A percentile compares a stretch with the other conserved stretches of the same genome.
phyloP scores from a whole-genome alignment of 2,797 vertebrate genomes.

The Denticeps clupeoides region DNA sequence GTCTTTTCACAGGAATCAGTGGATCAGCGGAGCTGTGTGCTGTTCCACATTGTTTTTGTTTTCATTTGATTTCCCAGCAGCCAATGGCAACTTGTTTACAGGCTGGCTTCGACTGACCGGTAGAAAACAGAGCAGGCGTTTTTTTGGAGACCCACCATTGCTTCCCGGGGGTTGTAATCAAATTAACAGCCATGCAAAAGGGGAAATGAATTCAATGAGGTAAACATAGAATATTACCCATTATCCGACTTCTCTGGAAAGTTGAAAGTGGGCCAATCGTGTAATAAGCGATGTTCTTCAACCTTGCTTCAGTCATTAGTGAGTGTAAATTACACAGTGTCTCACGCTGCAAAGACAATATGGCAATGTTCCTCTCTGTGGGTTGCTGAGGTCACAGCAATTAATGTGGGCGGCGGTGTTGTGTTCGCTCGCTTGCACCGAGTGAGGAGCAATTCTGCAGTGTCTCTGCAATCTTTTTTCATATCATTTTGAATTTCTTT shows the following conservation, averaged over 20 bases:
- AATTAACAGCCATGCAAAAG: slow-evolving; percentile 51
- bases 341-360: slow-evolving; percentile 66
- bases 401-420: slow-evolving; percentile 51
- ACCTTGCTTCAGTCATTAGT: slow-evolving; percentile 60
- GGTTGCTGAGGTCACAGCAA: slow-evolving; percentile 58
- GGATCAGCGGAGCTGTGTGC: slow-evolving; percentile 11
- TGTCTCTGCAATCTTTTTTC: slow-evolving; percentile 36
- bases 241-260: slow-evolving; percentile 48
- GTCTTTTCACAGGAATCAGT: slow-evolving; percentile 27
- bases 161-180: slow-evolving; percentile 46
- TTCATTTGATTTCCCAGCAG: slow-evolving; percentile 40
- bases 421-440: slow-evolving; percentile 59
- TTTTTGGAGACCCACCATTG: slow-evolving; percentile 1
- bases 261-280: slow-evolving; percentile 54
- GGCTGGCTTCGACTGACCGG: slow-evolving; percentile 32
- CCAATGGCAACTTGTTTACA: slow-evolving; percentile 45
- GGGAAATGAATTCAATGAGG: slow-evolving; percentile 53
- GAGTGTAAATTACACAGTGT: slow-evolving; percentile 65
- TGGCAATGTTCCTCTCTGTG: slow-evolving; percentile 63
- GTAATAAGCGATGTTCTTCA: slow-evolving; percentile 56
- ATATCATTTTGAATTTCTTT: neutral
- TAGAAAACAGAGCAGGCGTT: slow-evolving; percentile 38
- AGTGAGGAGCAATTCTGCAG: slow-evolving; percentile 48
- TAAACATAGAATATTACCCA: slow-evolving; percentile 57
- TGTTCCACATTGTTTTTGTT: slow-evolving; percentile 47